These are phyloP conservation scores for Bombyx mori DNA, from an alignment of 1,140 invertebrate genomes.

Conservation along the genomic window ASM3026992v2 NC_085118.1:10739501-10740000, in stretches of 20 bases:
- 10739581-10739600: slow-evolving; percentile 94
- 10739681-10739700: slow-evolving; percentile 85
- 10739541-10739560: slow-evolving; percentile 95
- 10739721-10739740: slow-evolving; percentile 73
- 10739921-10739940: slow-evolving; percentile 93
- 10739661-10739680: slow-evolving; percentile 90
- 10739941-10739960: slow-evolving; percentile 96
- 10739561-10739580: slow-evolving; percentile 94
- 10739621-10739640: slow-evolving; percentile 94
- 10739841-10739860: slow-evolving; percentile 96
- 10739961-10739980: slow-evolving; percentile 82
- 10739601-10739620: slow-evolving; percentile 88
- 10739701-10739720: slow-evolving; percentile 79
- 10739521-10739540: slow-evolving; percentile 93
- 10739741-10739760: slow-evolving; percentile 72
- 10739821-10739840: slow-evolving; percentile 94
- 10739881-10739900: slow-evolving; percentile 94
- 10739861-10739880: slow-evolving; percentile 95
- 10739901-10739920: slow-evolving; percentile 84
- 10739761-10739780: slow-evolving; percentile 81
- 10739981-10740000: slow-evolving; percentile 72
- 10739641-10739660: slow-evolving; percentile 96
- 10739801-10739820: slow-evolving; percentile 93
- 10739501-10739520: slow-evolving; percentile 92
- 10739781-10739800: slow-evolving; percentile 90